phyloP scores from a whole-genome alignment of 1,140 invertebrate species.

The Anoplolepis gracilipes region DNA sequence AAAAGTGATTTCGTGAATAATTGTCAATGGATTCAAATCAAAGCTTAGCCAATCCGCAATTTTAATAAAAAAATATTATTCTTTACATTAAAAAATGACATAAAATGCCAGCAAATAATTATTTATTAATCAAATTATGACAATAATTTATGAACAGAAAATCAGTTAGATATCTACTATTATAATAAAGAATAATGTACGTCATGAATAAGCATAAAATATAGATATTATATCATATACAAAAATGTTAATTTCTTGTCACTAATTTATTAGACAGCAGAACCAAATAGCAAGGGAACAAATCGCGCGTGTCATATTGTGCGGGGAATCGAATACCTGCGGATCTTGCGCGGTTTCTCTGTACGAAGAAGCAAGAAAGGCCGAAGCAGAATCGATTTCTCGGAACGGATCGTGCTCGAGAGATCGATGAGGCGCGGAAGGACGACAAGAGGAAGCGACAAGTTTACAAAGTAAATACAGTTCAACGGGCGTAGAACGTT shows the following conservation, averaged over 20 bases:
- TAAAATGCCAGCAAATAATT: background rate
- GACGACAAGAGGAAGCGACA: slow-evolving; percentile 53
- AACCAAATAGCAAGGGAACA: slow-evolving; percentile 3
- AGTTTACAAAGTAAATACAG: slow-evolving; percentile 76
- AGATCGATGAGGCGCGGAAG: slow-evolving; percentile 74
- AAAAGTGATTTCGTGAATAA: slow-evolving; percentile 26
- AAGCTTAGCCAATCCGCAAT: background rate
- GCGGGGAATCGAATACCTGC: background rate
- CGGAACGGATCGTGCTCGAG: slow-evolving; percentile 71
- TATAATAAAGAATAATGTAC: background rate
- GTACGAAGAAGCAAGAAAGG: slow-evolving; percentile 65
- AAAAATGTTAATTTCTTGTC: background rate
- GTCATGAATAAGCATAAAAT: background rate
- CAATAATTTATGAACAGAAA: background rate
- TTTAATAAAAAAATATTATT: background rate
- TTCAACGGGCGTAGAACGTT: slow-evolving; percentile 70
- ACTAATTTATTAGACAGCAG: background rate
- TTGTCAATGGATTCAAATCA: background rate
- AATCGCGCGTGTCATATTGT: slow-evolving; percentile 29
- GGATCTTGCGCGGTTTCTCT: slow-evolving; percentile 53
- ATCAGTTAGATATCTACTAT: background rate
- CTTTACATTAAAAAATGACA: background rate
- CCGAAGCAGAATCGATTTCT: slow-evolving; percentile 75
- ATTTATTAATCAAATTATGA: background rate
- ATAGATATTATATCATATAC: background rate